Evolutionary conservation across 2,797 vertebrate species (phyloP), one percentile per base, ranked within the genome.

Genomic region (Megalops cyprinoides): DNA sequence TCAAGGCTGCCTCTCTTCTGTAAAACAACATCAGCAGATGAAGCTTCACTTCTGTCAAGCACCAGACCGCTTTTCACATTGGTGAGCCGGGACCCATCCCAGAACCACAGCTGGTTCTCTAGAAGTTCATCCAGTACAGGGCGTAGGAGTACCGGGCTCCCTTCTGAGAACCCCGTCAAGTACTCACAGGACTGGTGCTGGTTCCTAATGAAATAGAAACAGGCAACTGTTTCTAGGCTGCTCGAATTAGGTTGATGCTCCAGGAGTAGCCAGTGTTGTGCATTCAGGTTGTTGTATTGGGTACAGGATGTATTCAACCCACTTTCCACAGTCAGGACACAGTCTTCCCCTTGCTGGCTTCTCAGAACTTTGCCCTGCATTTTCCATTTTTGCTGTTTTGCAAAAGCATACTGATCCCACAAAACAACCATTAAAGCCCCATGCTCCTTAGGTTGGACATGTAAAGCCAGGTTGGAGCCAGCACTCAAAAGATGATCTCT

Each of bases 91-190:
- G 51, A 15, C 34, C 71, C 79, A 31, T 80, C 71, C 79, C 79
- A 80, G 42, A 56, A 74, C 79, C 79, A 74, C 69, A 80, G 25
- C 69, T 80, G 79, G 67, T 80, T 58, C n/a, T 74, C 69, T 28
- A 80, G 39, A 14, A 80, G 79, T 20, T 80, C 79, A 12, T 80
- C 48, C 51, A 80, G 58, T 14, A 74, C 37, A 0, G 79, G 79
- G 14, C 79, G 79, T 1, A 80, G 34, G 4, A 80, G 49, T 44
- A 74, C 79, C 28, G 69, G 39, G 25, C 20, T 80, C 1, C 71
- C 79, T 51, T 80, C 67, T 12, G 79, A 80, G 28, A 55, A 74
- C 10, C 79, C 79, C 46, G 79, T 80, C 25, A 80, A 39, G 37
- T 80, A 80, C 37, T 80, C 79, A 60, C 79, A 80, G 20, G 79